These are phyloP conservation scores for human DNA, from an alignment of 2,113 vertebrate species.

Conservation along the genomic window GRCh38 chr4:47890001-47890500, in stretches of 20 bases:
- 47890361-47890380: slow-evolving; percentile 2
- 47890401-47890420: background rate
- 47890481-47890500: background rate
- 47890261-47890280: slow-evolving; percentile 4
- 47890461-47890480: background rate
- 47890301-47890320: background rate
- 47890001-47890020: background rate
- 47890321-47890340: background rate
- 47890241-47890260: slow-evolving; percentile 13
- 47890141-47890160: background rate
- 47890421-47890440: background rate
- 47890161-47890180: slow-evolving; percentile 25
- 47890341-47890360: slow-evolving; percentile 20
- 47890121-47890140: background rate
- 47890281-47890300: background rate
- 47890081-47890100: slow-evolving; percentile 37
- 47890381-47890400: slow-evolving; percentile 7
- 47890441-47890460: background rate
- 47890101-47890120: background rate
- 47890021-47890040: background rate
- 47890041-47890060: slow-evolving; percentile 8
- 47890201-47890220: slow-evolving; percentile 2
- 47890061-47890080: slow-evolving; percentile 36
- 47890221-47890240: slow-evolving; percentile 27
- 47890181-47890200: background rate